These are phyloP conservation scores for Sesia apiformis DNA, from an alignment of 2,888 invertebrate genomes.

Conservation along the genomic window DNA sequence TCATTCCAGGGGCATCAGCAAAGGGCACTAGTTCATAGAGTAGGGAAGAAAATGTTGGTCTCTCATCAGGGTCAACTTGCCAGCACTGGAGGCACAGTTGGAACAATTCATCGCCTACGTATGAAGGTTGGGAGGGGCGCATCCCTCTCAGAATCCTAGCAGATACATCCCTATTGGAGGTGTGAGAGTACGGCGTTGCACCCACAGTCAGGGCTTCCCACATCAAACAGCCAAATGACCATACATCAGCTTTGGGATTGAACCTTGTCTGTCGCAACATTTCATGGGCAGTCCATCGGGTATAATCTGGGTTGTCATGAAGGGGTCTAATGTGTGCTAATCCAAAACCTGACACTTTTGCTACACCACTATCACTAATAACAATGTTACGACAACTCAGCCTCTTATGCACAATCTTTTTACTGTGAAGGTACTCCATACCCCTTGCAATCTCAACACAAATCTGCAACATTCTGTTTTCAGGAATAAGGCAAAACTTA, in stretches of 20 bases:
- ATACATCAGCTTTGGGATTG: conserved; percentile 84
- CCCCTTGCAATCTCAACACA: conserved; percentile 80
- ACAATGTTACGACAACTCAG: conserved; percentile 83
- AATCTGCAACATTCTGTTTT: conserved; percentile 77
- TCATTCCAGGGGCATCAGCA: conserved; percentile 39
- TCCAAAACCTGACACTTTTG: conserved; percentile 86
- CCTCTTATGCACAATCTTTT: conserved; percentile 82
- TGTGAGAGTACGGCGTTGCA: conserved; percentile 84
- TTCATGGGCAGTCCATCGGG: conserved; percentile 87
- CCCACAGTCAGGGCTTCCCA: conserved; percentile 89
- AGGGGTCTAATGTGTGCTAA: conserved; percentile 78
- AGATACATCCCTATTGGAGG: conserved; percentile 79
- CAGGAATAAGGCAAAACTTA: conserved; percentile 76
- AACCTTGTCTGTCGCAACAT: conserved; percentile 80
- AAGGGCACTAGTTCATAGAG: conserved; percentile 54
- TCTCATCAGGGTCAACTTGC: conserved; percentile 87
- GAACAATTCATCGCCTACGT: conserved; percentile 85
- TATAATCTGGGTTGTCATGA: conserved; percentile 81
- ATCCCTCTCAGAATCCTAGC: conserved; percentile 81
- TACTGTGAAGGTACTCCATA: conserved; percentile 80
- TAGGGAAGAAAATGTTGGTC: conserved; percentile 81
- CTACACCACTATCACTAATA: conserved; percentile 76
- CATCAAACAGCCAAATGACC: conserved; percentile 87
- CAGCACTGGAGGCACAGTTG: conserved; percentile 89
- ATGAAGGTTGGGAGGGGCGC: conserved; percentile 82